Conservation (phyloP, 2,888 invertebrate genomes). For the Buathra laborator region DNA sequence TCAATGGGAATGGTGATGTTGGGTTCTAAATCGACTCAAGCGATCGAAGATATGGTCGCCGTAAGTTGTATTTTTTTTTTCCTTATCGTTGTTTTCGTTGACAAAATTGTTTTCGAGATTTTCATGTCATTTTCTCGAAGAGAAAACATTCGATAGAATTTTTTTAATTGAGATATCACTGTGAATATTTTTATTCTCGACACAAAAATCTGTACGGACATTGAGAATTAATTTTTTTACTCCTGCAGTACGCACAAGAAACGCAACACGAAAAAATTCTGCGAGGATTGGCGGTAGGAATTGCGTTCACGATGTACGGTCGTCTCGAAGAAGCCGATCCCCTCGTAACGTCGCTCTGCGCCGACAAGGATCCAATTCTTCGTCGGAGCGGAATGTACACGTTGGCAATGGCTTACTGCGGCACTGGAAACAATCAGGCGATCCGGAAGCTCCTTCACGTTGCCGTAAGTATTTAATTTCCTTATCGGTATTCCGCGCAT, state of each 20-base stretch:
- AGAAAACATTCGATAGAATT: neutral
- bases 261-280: slow-evolving; percentile 99
- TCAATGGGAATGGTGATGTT: slow-evolving; percentile 99
- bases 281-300: slow-evolving; percentile 98
- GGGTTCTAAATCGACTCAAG: slow-evolving; percentile 95
- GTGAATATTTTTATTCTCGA: neutral
- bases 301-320: slow-evolving; percentile 98
- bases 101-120: too few species aligned
- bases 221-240: slow-evolving; percentile 12
- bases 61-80: slow-evolving; percentile 85
- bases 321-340: slow-evolving; percentile 98
- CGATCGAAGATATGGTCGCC: slow-evolving; percentile 97
- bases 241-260: slow-evolving; percentile 93
- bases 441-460: slow-evolving; percentile 97
- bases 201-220: neutral
- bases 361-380: slow-evolving; percentile 97
- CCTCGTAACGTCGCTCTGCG: slow-evolving; percentile 94
- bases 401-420: slow-evolving; percentile 99
- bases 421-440: slow-evolving; percentile 98
- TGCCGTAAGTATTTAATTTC: slow-evolving; percentile 89
- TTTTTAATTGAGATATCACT: neutral
- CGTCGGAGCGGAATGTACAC: slow-evolving; percentile 99
- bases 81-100: neutral
- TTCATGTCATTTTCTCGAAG: neutral
- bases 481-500: slow-evolving; percentile 31